These are phyloP conservation scores for Euzophera pinguis DNA, from an alignment of 2,888 invertebrate genomes.

Conservation along the genomic window DNA sequence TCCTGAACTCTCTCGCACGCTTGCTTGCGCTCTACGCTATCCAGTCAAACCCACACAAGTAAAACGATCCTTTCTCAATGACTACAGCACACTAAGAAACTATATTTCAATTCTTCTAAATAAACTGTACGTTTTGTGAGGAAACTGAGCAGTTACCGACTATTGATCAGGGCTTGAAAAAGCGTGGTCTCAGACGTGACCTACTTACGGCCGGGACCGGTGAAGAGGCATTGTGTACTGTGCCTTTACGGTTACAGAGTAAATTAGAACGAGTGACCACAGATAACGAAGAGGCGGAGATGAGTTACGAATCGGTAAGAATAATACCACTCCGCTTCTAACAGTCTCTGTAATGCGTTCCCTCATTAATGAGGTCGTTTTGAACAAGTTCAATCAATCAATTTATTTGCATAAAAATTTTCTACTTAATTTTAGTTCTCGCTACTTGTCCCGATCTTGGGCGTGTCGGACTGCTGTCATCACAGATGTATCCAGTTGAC, in stretches of 20 bases:
- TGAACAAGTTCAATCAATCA: too few relatives aligned
- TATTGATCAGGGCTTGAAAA: conserved; percentile 33
- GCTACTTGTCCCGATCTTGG: too few relatives aligned
- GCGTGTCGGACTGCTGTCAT: too few relatives aligned
- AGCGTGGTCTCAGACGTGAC: conserved; percentile 32
- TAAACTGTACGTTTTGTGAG: conserved; percentile 13
- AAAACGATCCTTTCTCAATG: too few relatives aligned
- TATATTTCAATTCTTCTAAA: not conserved
- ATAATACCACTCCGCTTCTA: too few relatives aligned
- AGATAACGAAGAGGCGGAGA: not conserved
- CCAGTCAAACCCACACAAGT: too few relatives aligned
- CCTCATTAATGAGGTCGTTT: too few relatives aligned
- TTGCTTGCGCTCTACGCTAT: too few relatives aligned
- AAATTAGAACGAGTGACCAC: not conserved
- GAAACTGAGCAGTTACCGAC: not conserved
- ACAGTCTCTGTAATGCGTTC: too few relatives aligned
- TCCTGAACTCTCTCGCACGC: not conserved
- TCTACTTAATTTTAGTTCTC: too few relatives aligned
- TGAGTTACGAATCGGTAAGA: not conserved
- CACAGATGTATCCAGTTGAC: too few relatives aligned
- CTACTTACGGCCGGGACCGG: conserved; percentile 23
- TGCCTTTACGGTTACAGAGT: conserved; percentile 10
- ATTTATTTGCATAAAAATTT: too few relatives aligned
- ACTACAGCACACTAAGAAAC: not conserved
- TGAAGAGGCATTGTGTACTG: not conserved